phyloP scores from a whole-genome alignment of 2,113 vertebrate genomes.

The Uria aalge region DNA sequence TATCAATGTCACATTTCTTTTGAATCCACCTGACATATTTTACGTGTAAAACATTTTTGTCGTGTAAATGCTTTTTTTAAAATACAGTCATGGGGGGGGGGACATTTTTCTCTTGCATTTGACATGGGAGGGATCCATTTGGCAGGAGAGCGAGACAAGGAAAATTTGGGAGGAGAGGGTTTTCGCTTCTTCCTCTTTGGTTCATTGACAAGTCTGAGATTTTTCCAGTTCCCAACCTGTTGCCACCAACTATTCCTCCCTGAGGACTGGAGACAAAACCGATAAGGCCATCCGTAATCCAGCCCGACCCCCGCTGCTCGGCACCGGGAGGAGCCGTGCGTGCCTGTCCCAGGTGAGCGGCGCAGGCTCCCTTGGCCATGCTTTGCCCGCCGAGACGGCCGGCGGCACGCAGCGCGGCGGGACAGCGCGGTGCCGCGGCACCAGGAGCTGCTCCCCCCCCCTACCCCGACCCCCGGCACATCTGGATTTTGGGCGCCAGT shows the following conservation, averaged over 20 bases:
- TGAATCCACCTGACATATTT: slow-evolving; percentile 64
- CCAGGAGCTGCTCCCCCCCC: background rate
- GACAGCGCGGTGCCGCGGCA: background rate
- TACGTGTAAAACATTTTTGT: slow-evolving; percentile 46
- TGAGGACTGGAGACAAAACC: background rate
- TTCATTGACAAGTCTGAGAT: background rate
- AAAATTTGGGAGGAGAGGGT: background rate
- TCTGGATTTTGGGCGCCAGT: slow-evolving; percentile 38
- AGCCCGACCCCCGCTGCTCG: background rate
- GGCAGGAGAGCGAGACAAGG: background rate
- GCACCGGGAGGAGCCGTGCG: background rate
- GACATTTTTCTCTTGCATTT: slow-evolving; percentile 37
- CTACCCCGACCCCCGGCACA: background rate
- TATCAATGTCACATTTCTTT: slow-evolving; percentile 75
- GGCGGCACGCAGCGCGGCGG: background rate
- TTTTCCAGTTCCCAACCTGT: background rate
- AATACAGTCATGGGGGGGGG: background rate
- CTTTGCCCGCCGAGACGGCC: background rate
- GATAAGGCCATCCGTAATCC: fast-evolving
- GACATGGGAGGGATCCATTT: slow-evolving; percentile 29
- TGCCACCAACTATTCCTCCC: background rate
- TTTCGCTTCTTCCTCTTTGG: slow-evolving; percentile 5
- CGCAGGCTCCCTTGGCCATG: background rate
- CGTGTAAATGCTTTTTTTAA: slow-evolving; percentile 19
- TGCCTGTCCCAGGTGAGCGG: background rate